These are phyloP conservation scores for Drosophila tsacasi DNA, from an alignment of 1,140 invertebrate species.

Conservation along the genomic window DNA sequence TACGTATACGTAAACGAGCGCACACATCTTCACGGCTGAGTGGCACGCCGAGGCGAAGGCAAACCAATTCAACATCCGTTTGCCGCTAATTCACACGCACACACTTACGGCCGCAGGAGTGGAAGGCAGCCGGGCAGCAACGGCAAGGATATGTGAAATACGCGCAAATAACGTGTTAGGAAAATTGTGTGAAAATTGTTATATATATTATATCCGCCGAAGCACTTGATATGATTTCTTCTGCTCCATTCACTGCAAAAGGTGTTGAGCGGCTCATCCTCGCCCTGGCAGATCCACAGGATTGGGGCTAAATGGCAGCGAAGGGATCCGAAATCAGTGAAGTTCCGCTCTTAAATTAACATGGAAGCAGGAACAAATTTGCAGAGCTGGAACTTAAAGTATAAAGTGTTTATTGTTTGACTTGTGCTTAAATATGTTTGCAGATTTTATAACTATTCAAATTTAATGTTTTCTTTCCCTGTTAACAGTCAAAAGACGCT, in stretches of 20 bases:
- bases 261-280: conserved; percentile 64
- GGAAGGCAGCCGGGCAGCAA: conserved; percentile 46
- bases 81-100: conserved; percentile 81
- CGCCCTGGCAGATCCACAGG: background rate
- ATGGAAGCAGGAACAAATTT: conserved; percentile 3
- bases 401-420: background rate
- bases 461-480: background rate
- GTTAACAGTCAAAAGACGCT: too few relatives aligned
- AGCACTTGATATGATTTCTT: conserved; percentile 79
- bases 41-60: conserved; percentile 74
- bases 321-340: conserved; percentile 8
- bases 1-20: conserved; percentile 10
- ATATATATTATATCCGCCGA: conserved; percentile 80
- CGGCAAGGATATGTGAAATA: conserved; percentile 74
- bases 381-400: background rate
- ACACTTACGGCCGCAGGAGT: conserved; percentile 25
- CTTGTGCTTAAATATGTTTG: background rate
- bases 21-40: conserved; percentile 66
- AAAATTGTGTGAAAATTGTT: conserved; percentile 83
- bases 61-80: conserved; percentile 83
- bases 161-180: conserved; percentile 82
- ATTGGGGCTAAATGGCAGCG: conserved; percentile 8
- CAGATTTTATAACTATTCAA: background rate
- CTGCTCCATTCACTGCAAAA: conserved; percentile 76
- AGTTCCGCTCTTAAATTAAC: conserved; percentile 27